Percentiles rank a stretch among this genome's conserved stretches.
phyloP scores from a whole-genome alignment of 2,113 vertebrate species.

The Python bivittatus region DNA sequence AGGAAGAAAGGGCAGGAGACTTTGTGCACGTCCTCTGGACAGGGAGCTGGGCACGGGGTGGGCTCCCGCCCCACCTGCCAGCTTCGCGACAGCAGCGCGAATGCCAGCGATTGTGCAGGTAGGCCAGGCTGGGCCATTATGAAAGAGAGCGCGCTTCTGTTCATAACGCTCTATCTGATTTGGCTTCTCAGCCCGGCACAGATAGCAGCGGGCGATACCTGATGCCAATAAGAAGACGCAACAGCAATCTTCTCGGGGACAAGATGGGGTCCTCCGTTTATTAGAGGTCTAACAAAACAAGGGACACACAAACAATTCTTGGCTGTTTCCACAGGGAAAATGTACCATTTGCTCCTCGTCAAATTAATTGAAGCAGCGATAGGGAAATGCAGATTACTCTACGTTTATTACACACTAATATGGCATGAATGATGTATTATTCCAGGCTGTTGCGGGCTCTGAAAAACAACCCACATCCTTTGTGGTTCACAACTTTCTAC shows the following conservation, averaged over 20 bases:
- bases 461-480: neutral
- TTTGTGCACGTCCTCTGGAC: neutral
- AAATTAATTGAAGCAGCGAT: neutral
- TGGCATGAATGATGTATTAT: neutral
- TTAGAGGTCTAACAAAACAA: neutral
- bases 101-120: neutral
- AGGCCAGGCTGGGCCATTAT: neutral
- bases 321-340: neutral
- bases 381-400: neutral
- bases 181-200: neutral
- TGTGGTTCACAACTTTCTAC: neutral
- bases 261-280: neutral
- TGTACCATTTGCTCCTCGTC: neutral
- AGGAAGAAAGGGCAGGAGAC: too few relatives aligned
- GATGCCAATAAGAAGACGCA: neutral
- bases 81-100: too few relatives aligned
- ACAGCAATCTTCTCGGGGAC: neutral
- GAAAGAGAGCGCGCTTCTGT: neutral
- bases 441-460: neutral
- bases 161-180: conserved; percentile 17
- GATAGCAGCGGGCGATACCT: too few relatives aligned
- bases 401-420: neutral
- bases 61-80: neutral
- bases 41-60: neutral
- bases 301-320: neutral